Percentiles rank a stretch among this genome's conserved stretches.
Evolutionary conservation across 2,797 vertebrate species (phyloP).

Genomic region (Chaunax sp.): DNA sequence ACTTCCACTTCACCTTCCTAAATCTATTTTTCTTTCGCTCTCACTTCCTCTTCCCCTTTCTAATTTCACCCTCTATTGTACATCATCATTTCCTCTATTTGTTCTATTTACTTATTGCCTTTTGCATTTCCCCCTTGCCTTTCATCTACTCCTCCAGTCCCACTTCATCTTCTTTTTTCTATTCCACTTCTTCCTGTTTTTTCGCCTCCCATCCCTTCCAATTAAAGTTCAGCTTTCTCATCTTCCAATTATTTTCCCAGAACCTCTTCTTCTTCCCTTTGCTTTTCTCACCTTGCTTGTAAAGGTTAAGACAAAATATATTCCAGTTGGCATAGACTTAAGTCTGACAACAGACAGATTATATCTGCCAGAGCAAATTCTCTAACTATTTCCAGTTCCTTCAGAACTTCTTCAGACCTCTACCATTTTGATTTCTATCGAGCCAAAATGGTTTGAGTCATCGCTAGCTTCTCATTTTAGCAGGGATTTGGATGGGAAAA

Average conservation of each 20-base stretch:
- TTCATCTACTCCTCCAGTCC: background rate
- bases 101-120: background rate
- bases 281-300: conserved; percentile 25
- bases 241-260: background rate
- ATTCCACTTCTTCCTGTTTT: background rate
- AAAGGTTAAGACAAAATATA: conserved; percentile 35
- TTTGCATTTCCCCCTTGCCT: too few relatives aligned
- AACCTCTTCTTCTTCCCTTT: background rate
- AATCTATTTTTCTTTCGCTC: background rate
- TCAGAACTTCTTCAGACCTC: conserved; percentile 38
- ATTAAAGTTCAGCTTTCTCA: background rate
- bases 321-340: conserved; percentile 30
- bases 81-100: background rate
- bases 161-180: background rate
- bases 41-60: background rate
- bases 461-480: conserved; percentile 54
- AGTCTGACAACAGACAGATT: conserved; percentile 49
- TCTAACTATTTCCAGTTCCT: conserved; percentile 35
- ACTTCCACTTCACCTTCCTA: background rate
- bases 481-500: conserved; percentile 64
- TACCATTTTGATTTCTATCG: conserved; percentile 53
- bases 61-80: background rate
- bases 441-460: conserved; percentile 63
- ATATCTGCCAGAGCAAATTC: conserved; percentile 29
- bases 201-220: too few relatives aligned